Percentiles rank a stretch among this genome's conserved stretches.
These are phyloP conservation scores for Rhinoraja longicauda DNA, from an alignment of 2,797 vertebrate species.

Conservation along the genomic window DNA sequence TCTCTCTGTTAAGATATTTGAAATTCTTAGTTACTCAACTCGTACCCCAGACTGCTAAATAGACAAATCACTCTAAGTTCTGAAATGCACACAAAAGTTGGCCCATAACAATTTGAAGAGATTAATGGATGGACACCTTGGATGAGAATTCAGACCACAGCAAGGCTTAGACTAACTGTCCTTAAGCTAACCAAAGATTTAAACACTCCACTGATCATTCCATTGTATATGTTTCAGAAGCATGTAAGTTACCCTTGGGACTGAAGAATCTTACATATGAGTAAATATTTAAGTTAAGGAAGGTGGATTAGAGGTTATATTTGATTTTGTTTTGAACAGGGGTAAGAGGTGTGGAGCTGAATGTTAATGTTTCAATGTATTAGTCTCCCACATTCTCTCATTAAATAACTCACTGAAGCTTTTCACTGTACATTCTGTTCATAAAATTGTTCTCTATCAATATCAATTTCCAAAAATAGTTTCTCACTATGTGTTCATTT, in stretches of 20 bases:
- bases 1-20: background rate
- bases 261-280: background rate
- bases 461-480: conserved; percentile 39
- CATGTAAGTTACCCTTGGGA: background rate
- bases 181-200: background rate
- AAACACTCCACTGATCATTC: background rate
- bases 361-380: conserved; percentile 23
- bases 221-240: background rate
- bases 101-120: background rate
- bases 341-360: conserved; percentile 21
- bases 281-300: conserved; percentile 5
- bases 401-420: conserved; percentile 38
- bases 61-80: background rate
- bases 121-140: background rate
- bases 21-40: background rate
- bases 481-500: conserved; percentile 37
- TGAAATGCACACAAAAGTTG: background rate
- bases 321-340: conserved; percentile 33
- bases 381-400: conserved; percentile 33
- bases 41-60: background rate
- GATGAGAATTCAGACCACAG: background rate
- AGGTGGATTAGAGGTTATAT: conserved; percentile 23
- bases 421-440: conserved; percentile 36
- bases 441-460: conserved; percentile 35
- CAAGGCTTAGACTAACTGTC: background rate